These are phyloP conservation scores for Hecatera dysodea DNA, from an alignment of 2,888 invertebrate genomes.

Conservation along the genomic window DNA sequence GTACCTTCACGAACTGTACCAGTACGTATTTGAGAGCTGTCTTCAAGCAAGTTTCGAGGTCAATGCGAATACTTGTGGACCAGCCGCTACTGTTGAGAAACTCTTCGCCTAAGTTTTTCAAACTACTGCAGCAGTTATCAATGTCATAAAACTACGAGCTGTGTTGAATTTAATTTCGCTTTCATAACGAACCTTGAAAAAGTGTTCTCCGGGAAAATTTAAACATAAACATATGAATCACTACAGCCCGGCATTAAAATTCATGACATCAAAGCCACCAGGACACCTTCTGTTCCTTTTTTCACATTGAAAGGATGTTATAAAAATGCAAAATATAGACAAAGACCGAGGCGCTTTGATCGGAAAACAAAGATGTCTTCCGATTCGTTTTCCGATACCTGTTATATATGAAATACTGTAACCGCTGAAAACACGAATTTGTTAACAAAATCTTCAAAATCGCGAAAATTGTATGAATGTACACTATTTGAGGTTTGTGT, in stretches of 20 bases:
- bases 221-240: slow-evolving; percentile 3
- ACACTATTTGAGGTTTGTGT: slow-evolving; percentile 61
- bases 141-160: slow-evolving; percentile 35
- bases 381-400: slow-evolving; percentile 26
- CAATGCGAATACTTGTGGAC: slow-evolving; percentile 49
- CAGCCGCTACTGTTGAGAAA: slow-evolving; percentile 45
- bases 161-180: slow-evolving; percentile 45
- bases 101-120: slow-evolving; percentile 55
- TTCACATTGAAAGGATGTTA: slow-evolving; percentile 30
- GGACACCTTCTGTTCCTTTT: slow-evolving; percentile 29
- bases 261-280: slow-evolving; percentile 32
- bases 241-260: slow-evolving; percentile 41
- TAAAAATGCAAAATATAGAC: slow-evolving; percentile 52
- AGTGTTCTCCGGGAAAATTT: background rate
- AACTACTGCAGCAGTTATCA: slow-evolving; percentile 57
- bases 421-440: slow-evolving; percentile 10
- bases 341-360: slow-evolving; percentile 46
- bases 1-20: slow-evolving; percentile 32
- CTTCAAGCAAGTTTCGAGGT: slow-evolving; percentile 57
- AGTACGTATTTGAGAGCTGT: slow-evolving; percentile 34
- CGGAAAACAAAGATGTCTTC: slow-evolving; percentile 45
- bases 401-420: slow-evolving; percentile 18
- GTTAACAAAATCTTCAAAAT: slow-evolving; percentile 31
- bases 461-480: slow-evolving; percentile 21
- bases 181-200: slow-evolving; percentile 30